Conservation (phyloP, 2,113 vertebrate species). For the Gavialis gangeticus region DNA sequence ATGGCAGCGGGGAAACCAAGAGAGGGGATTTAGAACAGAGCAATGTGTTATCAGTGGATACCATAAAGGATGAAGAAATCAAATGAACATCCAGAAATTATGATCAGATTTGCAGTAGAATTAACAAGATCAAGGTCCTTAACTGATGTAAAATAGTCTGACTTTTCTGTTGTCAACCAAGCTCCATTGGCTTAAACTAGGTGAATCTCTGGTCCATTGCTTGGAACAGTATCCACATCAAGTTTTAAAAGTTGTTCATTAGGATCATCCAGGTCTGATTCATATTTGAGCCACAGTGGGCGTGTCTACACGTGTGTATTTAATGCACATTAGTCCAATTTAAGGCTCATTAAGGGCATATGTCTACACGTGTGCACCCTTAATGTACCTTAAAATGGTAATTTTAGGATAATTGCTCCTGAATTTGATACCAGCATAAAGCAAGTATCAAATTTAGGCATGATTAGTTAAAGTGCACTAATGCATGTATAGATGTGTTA, state of each 20-base stretch:
- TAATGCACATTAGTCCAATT: too few relatives aligned
- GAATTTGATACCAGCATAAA: too few relatives aligned
- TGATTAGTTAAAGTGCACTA: too few relatives aligned
- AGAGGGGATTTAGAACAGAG: neutral
- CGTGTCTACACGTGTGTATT: too few relatives aligned
- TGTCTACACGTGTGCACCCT: too few relatives aligned
- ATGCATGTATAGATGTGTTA: too few relatives aligned
- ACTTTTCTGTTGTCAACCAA: neutral
- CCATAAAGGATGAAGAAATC: neutral
- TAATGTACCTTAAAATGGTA: too few relatives aligned
- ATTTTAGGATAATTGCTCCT: too few relatives aligned
- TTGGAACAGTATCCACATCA: neutral
- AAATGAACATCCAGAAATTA: neutral
- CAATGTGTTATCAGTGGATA: neutral
- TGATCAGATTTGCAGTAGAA: neutral
- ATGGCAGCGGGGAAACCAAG: neutral
- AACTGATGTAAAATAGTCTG: neutral
- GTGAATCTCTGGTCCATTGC: neutral
- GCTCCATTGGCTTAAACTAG: neutral
- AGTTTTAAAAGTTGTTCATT: neutral
- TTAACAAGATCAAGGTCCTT: neutral
- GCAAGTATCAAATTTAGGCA: too few relatives aligned
- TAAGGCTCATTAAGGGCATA: too few relatives aligned
- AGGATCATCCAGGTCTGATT: neutral
- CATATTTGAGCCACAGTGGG: neutral